These are phyloP conservation scores for Eumeta japonica DNA, from an alignment of 1,140 invertebrate species.

Conservation along the genomic window DNA sequence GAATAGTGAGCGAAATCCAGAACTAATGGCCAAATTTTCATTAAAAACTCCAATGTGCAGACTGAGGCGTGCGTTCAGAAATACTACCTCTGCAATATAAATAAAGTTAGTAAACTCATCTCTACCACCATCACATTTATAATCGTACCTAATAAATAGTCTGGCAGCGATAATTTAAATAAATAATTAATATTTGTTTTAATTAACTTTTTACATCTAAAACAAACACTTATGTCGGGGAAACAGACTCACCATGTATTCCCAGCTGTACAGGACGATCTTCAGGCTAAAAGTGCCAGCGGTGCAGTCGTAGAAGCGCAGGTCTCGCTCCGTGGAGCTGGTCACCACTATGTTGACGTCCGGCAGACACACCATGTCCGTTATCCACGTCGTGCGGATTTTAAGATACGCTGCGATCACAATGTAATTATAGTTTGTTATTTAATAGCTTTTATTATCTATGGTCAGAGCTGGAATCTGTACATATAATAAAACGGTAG, in stretches of 20 bases:
- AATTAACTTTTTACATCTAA: too few relatives aligned
- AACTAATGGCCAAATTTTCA: too few relatives aligned
- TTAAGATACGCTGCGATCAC: slow-evolving; percentile 43
- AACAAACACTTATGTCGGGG: too few relatives aligned
- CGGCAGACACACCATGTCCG: slow-evolving; percentile 65
- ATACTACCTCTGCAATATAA: too few relatives aligned
- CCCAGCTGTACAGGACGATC: slow-evolving; percentile 60
- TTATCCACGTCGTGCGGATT: slow-evolving; percentile 63
- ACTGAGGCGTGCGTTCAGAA: too few relatives aligned
- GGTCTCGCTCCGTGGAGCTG: slow-evolving; percentile 66
- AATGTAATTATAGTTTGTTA: slow-evolving; percentile 6
- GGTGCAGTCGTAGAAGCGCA: slow-evolving; percentile 71
- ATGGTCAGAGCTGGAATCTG: neutral
- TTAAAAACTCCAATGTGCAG: too few relatives aligned
- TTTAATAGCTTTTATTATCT: too few relatives aligned
- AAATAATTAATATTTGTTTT: too few relatives aligned
- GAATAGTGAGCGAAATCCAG: neutral
- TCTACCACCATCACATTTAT: too few relatives aligned
- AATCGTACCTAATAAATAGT: too few relatives aligned
- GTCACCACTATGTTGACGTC: slow-evolving; percentile 69
- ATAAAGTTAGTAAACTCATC: neutral
- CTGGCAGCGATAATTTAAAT: too few relatives aligned
- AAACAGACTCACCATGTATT: slow-evolving; percentile 52
- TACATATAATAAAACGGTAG: neutral
- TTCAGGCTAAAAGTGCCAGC: slow-evolving; percentile 68